Conservation (phyloP, 2,113 vertebrate species). For the Tragulus kanchil region DNA sequence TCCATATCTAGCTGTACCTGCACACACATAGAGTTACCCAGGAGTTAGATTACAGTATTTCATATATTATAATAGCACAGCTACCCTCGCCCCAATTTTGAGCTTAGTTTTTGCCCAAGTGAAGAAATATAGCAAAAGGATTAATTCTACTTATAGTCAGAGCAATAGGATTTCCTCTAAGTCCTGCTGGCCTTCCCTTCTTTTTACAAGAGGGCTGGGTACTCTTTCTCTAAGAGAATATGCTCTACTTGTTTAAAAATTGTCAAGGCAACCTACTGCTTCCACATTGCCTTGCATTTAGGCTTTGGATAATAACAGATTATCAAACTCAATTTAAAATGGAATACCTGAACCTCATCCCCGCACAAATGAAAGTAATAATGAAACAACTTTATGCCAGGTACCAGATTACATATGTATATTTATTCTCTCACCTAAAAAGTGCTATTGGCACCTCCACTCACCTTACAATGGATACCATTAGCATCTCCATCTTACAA, state of each 20-base stretch:
- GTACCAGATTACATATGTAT: background rate
- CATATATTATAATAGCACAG: background rate
- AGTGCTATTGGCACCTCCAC: background rate
- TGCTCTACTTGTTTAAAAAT: constrained; percentile 30
- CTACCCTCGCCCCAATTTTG: background rate
- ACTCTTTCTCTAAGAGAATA: background rate
- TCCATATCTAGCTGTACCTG: background rate
- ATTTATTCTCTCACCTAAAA: background rate
- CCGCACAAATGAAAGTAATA: background rate
- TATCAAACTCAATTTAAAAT: constrained; percentile 5
- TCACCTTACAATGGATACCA: background rate
- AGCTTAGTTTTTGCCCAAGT: background rate
- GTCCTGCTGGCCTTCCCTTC: background rate
- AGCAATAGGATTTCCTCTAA: background rate
- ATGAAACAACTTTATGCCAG: background rate
- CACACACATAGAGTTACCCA: background rate
- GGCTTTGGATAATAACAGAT: background rate
- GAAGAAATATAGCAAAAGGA: background rate
- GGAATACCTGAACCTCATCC: background rate
- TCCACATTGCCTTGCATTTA: constrained; percentile 26
- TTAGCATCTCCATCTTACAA: background rate
- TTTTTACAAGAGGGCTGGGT: background rate
- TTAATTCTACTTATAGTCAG: background rate
- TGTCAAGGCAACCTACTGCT: background rate
- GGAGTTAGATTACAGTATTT: background rate